Evolutionary conservation across 2,797 vertebrate species (phyloP).

Genomic region (Aphelocoma californica): DNA sequence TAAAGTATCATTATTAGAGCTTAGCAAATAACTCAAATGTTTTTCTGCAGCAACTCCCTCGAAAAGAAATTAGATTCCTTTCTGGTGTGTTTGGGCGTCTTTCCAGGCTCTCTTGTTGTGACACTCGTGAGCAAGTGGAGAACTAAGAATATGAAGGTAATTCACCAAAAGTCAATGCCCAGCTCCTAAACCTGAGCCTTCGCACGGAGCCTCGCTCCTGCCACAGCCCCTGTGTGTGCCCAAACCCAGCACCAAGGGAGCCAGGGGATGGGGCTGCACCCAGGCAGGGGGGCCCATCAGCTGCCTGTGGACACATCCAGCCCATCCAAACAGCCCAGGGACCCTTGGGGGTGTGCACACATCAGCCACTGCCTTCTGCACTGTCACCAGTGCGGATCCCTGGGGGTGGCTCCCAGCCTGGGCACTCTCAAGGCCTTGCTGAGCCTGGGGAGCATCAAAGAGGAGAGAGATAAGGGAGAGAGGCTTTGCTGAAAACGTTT

Average conservation of each 20-base stretch:
- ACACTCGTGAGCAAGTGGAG: neutral
- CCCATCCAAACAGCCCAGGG: neutral
- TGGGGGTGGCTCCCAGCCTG: neutral
- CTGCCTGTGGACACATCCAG: neutral
- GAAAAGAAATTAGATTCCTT: constrained; percentile 64
- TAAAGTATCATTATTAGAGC: constrained; percentile 62
- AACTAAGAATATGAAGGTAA: constrained; percentile 38
- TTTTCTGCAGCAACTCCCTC: constrained; percentile 62
- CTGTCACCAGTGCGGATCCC: accelerated
- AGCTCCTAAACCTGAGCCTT: constrained; percentile 3
- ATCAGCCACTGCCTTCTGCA: accelerated
- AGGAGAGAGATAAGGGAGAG: neutral
- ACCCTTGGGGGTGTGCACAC: accelerated
- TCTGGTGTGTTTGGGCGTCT: constrained; percentile 21
- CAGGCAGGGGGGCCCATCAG: neutral
- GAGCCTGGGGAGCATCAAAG: neutral
- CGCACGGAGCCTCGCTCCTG: accelerated
- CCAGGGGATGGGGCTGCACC: neutral
- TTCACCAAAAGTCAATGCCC: constrained; percentile 51
- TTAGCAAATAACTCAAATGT: constrained; percentile 68
- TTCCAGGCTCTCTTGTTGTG: constrained; percentile 59
- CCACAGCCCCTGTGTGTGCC: neutral
- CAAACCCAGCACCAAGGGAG: accelerated
- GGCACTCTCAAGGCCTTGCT: neutral
- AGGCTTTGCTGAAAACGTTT: neutral